phyloP scores from a whole-genome alignment of 2,888 invertebrate genomes.

The Malthinus seriepunctatus region DNA sequence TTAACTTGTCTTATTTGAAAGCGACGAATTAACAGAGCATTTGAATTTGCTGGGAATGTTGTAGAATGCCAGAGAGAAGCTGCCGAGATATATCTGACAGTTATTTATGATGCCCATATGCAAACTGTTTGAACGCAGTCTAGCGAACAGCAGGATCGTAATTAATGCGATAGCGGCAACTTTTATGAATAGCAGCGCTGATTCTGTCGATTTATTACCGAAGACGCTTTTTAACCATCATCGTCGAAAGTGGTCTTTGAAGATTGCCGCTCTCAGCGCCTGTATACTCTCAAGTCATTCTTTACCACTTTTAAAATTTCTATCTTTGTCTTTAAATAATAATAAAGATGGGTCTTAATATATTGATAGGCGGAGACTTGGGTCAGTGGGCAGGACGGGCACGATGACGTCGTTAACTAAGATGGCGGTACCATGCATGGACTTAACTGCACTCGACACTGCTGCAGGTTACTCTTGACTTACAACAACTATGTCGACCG shows the following conservation, averaged over 20 bases:
- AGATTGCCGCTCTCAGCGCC: conserved; percentile 45
- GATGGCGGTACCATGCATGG: conserved; percentile 55
- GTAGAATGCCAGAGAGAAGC: conserved; percentile 45
- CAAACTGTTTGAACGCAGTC: conserved; percentile 48
- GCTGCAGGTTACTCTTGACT: conserved; percentile 35
- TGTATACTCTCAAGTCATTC: conserved; percentile 45
- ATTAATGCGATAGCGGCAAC: conserved; percentile 56
- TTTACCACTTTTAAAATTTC: conserved; percentile 36
- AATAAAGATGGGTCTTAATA: conserved; percentile 57
- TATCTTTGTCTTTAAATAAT: conserved; percentile 49
- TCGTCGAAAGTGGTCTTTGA: conserved; percentile 43
- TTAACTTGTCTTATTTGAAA: conserved; percentile 44
- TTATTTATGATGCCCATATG: conserved; percentile 54
- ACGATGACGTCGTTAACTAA: conserved; percentile 60
- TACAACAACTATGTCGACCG: background rate
- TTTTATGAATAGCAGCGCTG: conserved; percentile 55
- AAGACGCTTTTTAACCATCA: conserved; percentile 51
- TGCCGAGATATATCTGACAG: conserved; percentile 48
- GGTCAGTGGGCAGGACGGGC: conserved; percentile 59
- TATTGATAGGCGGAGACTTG: conserved; percentile 58
- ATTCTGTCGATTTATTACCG: conserved; percentile 55
- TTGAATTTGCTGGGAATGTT: conserved; percentile 49
- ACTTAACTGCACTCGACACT: conserved; percentile 36
- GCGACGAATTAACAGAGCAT: conserved; percentile 39
- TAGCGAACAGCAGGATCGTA: conserved; percentile 47